Percentiles rank a stretch among this genome's conserved stretches.
Evolutionary conservation across 2,113 vertebrate species (phyloP).

Genomic region (Heterotilapia buettikoferi): DNA sequence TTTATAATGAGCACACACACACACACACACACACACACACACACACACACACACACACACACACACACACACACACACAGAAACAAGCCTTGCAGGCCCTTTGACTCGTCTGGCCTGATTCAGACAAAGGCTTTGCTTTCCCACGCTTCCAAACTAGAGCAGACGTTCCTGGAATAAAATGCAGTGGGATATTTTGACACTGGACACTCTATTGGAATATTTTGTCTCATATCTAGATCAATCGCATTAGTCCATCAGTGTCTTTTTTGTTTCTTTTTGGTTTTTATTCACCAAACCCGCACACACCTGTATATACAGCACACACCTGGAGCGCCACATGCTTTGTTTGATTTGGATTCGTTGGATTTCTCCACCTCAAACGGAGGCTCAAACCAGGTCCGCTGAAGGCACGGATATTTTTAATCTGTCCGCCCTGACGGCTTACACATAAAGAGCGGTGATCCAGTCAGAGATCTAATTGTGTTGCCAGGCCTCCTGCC

Average conservation of each 20-base stretch:
- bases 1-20: not conserved
- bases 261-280: not conserved
- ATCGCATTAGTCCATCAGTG: not conserved
- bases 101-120: slow-evolving; percentile 14
- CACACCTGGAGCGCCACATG: not conserved
- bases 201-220: slow-evolving; percentile 20
- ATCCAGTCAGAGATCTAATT: not conserved
- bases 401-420: not conserved
- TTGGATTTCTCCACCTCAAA: not conserved
- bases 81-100: not conserved
- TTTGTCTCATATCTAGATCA: slow-evolving; percentile 11
- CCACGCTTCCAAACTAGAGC: slow-evolving; percentile 49
- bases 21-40: not conserved
- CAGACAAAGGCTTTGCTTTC: slow-evolving; percentile 34
- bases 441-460: not conserved
- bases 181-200: slow-evolving; percentile 11
- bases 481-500: not conserved
- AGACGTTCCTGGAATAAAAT: slow-evolving; percentile 13
- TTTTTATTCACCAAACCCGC: not conserved
- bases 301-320: not conserved
- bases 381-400: not conserved
- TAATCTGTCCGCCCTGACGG: not conserved
- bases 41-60: not conserved
- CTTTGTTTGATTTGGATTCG: not conserved
- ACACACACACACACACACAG: not conserved